phyloP scores from a whole-genome alignment of 1,140 invertebrate genomes.

The Cydia strobilella region DNA sequence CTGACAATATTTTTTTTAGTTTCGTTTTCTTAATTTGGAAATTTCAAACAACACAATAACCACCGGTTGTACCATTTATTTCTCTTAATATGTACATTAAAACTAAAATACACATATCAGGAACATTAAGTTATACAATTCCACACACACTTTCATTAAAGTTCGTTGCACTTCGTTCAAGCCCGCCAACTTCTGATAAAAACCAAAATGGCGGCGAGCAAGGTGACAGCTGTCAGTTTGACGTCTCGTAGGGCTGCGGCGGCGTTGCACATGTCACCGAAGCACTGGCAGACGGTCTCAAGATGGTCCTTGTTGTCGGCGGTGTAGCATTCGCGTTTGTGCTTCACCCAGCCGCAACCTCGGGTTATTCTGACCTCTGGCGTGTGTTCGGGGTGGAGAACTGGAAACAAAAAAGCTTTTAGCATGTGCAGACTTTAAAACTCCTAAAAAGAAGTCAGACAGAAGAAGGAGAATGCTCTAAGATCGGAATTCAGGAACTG shows the following conservation, averaged over 20 bases:
- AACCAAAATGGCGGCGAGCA: slow-evolving; percentile 38
- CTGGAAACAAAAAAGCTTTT: slow-evolving; percentile 38
- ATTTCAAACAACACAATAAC: background rate
- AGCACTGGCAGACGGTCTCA: slow-evolving; percentile 79
- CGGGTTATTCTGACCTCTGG: slow-evolving; percentile 67
- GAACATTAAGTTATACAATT: slow-evolving; percentile 19
- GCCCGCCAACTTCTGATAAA: slow-evolving; percentile 39
- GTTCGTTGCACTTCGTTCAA: background rate
- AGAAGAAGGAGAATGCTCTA: too few relatives aligned
- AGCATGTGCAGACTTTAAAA: too few relatives aligned
- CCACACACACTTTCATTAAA: background rate
- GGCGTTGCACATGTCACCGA: slow-evolving; percentile 76
- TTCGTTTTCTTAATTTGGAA: background rate
- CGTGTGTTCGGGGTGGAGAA: slow-evolving; percentile 54
- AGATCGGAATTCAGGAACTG: too few relatives aligned
- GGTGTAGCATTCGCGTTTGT: slow-evolving; percentile 68
- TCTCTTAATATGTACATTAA: background rate
- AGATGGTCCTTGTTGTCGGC: slow-evolving; percentile 77
- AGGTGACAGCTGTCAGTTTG: slow-evolving; percentile 41
- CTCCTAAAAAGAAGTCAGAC: too few relatives aligned
- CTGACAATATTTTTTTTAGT: background rate
- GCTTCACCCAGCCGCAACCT: slow-evolving; percentile 75
- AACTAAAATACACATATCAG: background rate
- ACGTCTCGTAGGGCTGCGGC: slow-evolving; percentile 43
- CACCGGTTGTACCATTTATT: slow-evolving; percentile 2